Base-by-base conservation (phyloP, 2,888 invertebrate species). In the Yponomeuta malinellus region DNA sequence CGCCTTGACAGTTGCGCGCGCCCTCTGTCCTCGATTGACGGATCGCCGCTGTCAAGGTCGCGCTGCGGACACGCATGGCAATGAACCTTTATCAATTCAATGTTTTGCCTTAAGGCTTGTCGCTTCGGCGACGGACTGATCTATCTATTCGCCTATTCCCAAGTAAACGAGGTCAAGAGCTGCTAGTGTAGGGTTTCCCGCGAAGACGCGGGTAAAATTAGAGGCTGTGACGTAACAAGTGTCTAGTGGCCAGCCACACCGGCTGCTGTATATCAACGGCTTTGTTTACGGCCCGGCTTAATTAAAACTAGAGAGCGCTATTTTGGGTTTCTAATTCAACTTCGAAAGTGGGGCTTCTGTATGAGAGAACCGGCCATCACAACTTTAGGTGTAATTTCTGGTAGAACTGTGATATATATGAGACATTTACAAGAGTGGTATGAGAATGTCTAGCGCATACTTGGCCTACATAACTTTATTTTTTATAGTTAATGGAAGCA, bases 161-260 rank as follows among this genome's bases (percentile, higher is more conserved):
- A 78, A 74, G 78, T 80, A 78, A 85, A 81, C 73, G 82, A 81
- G 89, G 90, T 89, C 89, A 88, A 87, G 89, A 83, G 79, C 84
- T 83, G 75, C 76, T 74, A 81, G 85, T 85, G 82, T 90, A 88
- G 87, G 81, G 81, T 90, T 87, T 89, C 89, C 86, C 83, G 79
- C 74, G 72, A 76, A 69, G 75, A 74, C 73, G 74, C 72, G 79
- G 76, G 68, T 82, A 85, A 80, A 80, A 83, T 79, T 82, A 81
- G 75, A 48, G 64, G 48, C 12, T 33, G 52, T 86, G 87, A 88
- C 90, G 90, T 89, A 86, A 86, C 79, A 15, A 72, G 73, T 48
- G 74, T 48, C 70, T 15, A 10, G 52, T 79, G 82, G 81, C 23
- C 68, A 79, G 86, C 83, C 86, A 82, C 81, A 81, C 81, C 81